Base-by-base conservation (phyloP, 2,888 invertebrate genomes). In the Baronia brevicornis region DNA sequence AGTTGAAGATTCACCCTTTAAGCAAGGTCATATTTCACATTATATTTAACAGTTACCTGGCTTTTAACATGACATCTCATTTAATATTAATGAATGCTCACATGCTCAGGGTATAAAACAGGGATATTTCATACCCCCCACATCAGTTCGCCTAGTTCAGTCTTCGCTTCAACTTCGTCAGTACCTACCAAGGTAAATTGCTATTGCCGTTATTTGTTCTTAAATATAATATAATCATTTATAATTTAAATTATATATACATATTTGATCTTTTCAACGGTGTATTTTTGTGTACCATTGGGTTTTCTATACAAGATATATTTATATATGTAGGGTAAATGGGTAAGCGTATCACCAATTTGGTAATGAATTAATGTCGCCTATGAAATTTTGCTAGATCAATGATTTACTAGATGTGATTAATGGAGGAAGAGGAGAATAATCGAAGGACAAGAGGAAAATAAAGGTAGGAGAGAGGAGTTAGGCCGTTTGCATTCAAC, bases 31-130 rank as follows among this genome's bases (percentile, higher is more conserved):
- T 9, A 22, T 39, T 44, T 44, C 38, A 44, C 28, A 31, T 39
- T 41, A 45, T 51, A 54, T 50, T 61, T 53, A 48, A 33, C 54
- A 52, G 47, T 48, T 43, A 48, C 34, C 28, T 20, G 34, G 31
- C 36, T 41, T 41, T 40, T 40, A 6, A 22, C 26, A 40, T 60
- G 64, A 62, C 63, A 59, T 48, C 42, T 51, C 51, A 44, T 54
- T 63, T 62, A 70, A 72, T 74, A 71, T 71, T 67, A 51, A 72
- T 65, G 29, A 22, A 29, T 34, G 25, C 31, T 36, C 9, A 31
- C 20, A 22, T 24, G 38, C 17, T 10, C 37, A 38, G 43, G 45
- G 60, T 71, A 70, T 72, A 70, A 57, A 72, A 62, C 24, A 52
- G 47, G 46, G 35, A 25, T 15, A 22, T 45, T 27, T 36, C 33